These are phyloP conservation scores for Drosophila athabasca DNA, from an alignment of 1,140 invertebrate genomes.

Conservation along the genomic window DNA sequence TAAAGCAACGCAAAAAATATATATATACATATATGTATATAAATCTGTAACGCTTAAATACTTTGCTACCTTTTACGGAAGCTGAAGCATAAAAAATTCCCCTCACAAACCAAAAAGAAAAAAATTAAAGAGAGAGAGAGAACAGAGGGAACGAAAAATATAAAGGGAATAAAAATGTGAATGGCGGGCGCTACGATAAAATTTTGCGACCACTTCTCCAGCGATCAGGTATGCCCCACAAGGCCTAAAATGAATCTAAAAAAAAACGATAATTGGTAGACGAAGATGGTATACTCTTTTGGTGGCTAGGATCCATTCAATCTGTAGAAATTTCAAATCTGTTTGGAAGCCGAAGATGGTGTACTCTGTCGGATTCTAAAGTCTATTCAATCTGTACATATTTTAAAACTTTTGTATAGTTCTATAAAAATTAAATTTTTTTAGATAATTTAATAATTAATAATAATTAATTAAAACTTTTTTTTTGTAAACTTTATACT, in stretches of 20 bases:
- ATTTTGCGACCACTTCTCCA: conserved; percentile 38
- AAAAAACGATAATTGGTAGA: background rate
- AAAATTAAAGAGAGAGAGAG: conserved; percentile 9
- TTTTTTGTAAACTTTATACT: no score
- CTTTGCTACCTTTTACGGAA: conserved; percentile 77
- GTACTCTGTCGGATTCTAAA: no score
- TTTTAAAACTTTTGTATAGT: no score
- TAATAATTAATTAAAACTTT: no score
- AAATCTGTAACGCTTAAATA: conserved; percentile 77
- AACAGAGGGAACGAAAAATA: conserved; percentile 25
- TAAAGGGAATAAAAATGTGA: conserved; percentile 62
- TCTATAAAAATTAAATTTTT: no score
- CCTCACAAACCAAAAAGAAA: conserved; percentile 17
- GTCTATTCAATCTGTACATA: no score
- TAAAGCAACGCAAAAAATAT: conserved; percentile 31
- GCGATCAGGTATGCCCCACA: conserved; percentile 7
- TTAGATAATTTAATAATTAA: no score
- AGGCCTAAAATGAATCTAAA: conserved; percentile 20
- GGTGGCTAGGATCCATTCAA: no score
- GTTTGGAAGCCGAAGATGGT: no score
- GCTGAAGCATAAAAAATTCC: conserved; percentile 51
- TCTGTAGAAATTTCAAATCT: no score
- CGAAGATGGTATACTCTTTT: no score
- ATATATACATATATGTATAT: conserved; percentile 31
- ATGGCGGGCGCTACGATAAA: conserved; percentile 38